These are phyloP conservation scores for Callimorpha dominula DNA, from an alignment of 2,888 invertebrate genomes.

Conservation along the genomic window DNA sequence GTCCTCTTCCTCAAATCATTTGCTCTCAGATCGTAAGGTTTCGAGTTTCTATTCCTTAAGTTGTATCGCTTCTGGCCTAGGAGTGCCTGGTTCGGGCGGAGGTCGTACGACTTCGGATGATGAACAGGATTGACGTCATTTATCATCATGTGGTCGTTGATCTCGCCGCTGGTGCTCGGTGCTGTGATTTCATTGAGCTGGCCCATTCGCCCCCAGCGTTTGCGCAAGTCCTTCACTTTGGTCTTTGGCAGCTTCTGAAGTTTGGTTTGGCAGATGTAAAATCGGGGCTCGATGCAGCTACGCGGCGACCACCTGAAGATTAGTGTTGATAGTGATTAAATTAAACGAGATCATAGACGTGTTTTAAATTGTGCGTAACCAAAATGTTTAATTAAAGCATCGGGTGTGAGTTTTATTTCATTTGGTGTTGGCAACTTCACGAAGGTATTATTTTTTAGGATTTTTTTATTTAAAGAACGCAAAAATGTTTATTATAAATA, in stretches of 20 bases:
- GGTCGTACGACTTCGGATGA: constrained; percentile 76
- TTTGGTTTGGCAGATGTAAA: constrained; percentile 91
- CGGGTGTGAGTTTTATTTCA: too few species aligned
- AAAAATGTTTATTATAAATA: too few species aligned
- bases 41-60: constrained; percentile 51
- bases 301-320: constrained; percentile 88
- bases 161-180: constrained; percentile 74
- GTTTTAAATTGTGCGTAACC: not conserved
- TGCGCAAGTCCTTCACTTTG: constrained; percentile 77
- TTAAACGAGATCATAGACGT: not conserved
- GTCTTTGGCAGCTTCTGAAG: constrained; percentile 82
- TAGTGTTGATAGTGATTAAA: constrained; percentile 23
- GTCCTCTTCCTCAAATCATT: constrained; percentile 72
- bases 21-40: constrained; percentile 57
- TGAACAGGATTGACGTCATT: constrained; percentile 74
- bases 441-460: too few species aligned
- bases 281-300: constrained; percentile 88
- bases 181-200: constrained; percentile 86
- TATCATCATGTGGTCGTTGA: constrained; percentile 67
- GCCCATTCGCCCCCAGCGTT: constrained; percentile 83
- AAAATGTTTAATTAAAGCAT: too few species aligned
- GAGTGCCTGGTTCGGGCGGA: constrained; percentile 59
- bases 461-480: too few species aligned
- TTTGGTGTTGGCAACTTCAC: too few species aligned
- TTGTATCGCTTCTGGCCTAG: constrained; percentile 46